Base-by-base conservation (phyloP, 2,113 vertebrate species). In the Nibea albiflora region DNA sequence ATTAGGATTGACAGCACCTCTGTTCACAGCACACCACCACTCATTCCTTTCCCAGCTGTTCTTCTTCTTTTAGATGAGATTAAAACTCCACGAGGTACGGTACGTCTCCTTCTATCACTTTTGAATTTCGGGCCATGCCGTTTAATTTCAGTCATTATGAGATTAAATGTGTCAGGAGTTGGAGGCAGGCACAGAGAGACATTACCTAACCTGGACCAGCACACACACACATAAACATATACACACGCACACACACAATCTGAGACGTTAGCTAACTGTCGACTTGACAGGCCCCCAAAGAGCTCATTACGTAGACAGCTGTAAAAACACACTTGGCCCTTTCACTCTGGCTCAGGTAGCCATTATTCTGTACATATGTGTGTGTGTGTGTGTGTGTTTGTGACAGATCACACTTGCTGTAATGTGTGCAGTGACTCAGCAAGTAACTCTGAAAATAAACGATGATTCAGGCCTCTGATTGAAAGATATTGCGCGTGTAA, bases 221-320 rank as follows among this genome's bases (percentile, higher is more conserved):
- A 73, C 74, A 77, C 52, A 77, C 52, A 81, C 69, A 57, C 63
- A 66, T 39, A 63, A 52, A 81, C 69, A 61, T 52, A 66, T 62
- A 70, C 74, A 81, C 5, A 20, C 3, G 1, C 42, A 66, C 66
- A 64, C 69, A 64, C 57, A 81, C 61, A 75, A 35, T 58, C 60
- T 78, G 54, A 89, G 85, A 91, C 88, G 24, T 90, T 78, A 89
- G 85, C 87, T 92, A 88, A 90, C 62, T 2, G 42, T 65, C 54
- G 71, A 85, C 53, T 82, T 78, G 85, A 87, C 85, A 73, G 84
- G 58, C 67, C 81, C 89, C 81, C 70, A 62, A 84, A 85, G 88
- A 84, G 62, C 76, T 84, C 73, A 86, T 88, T 92, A 76, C 16
- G 9, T 53, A 26, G 58, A 86, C 91, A 92, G 90, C 92, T 92